These are phyloP conservation scores for Myxocyprinus asiaticus DNA, from an alignment of 2,113 vertebrate species.

Conservation along the genomic window DNA sequence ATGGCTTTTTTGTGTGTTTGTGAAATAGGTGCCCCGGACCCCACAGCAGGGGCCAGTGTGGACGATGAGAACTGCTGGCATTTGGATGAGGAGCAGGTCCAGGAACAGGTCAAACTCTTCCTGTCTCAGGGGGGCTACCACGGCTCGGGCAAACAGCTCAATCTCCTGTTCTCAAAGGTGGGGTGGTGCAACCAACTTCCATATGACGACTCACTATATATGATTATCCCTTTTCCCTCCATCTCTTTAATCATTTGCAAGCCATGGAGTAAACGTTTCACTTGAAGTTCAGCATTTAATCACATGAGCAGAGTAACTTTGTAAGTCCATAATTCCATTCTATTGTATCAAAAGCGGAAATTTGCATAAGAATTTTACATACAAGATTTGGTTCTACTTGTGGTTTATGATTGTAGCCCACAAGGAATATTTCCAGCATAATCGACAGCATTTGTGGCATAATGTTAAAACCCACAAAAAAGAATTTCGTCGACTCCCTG, in stretches of 20 bases:
- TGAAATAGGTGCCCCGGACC: conserved; percentile 90
- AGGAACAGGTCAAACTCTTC: conserved; percentile 97
- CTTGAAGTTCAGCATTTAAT: no score
- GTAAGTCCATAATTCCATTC: no score
- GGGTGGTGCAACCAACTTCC: conserved; percentile 27
- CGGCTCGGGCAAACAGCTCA: conserved; percentile 98
- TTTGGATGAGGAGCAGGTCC: conserved; percentile 96
- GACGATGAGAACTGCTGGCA: conserved; percentile 99
- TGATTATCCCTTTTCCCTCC: neutral
- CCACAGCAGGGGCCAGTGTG: conserved; percentile 94
- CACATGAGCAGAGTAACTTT: no score
- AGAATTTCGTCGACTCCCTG: no score
- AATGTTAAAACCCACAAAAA: no score
- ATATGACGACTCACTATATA: no score
- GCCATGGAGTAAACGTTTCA: neutral
- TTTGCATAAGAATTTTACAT: no score
- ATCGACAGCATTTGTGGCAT: no score
- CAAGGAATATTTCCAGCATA: no score
- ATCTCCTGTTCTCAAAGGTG: conserved; percentile 98
- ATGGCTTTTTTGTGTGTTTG: neutral
- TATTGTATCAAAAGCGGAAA: no score
- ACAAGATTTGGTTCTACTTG: no score
- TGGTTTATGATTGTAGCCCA: no score
- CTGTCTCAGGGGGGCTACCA: conserved; percentile 97
- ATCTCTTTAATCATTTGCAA: neutral